Base-by-base conservation (phyloP, 1,140 invertebrate species). In the Drosophila guanche region DNA sequence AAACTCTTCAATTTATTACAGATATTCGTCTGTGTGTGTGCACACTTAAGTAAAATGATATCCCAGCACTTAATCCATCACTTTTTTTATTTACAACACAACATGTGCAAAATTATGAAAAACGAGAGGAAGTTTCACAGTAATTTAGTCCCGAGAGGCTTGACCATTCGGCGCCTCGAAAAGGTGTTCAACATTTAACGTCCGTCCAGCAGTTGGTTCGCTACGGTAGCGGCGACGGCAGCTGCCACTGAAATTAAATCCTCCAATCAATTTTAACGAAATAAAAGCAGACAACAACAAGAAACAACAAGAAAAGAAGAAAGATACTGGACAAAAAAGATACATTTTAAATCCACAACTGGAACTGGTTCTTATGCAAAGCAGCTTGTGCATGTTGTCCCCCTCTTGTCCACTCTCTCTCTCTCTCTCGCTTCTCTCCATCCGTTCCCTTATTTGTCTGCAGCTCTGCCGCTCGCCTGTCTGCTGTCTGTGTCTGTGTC, bases 191-290 rank as follows among this genome's bases (percentile, higher is more conserved):
- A 68, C 62, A 14, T 25, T 37, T 37, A 37, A 37, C 4, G 33
- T 37, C 33, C 56, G 63, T 6, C 51, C 62, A 27, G 56, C 66
- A 68, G 67, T 68, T 68, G 65, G 67, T 48, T 51, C 67, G 65
- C 62, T 68, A 56, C 66, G 63, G 66, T 68, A 72, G 60, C 75
- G 12, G 59, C 63, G 62, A 72, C 81, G 62, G 76, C 81, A 85
- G 81, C 81, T 85, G 81, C 81, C 77, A 80, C 77, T 85, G 81
- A 85, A 85, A 85, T 86, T 86, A 85, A 85, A 85, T 85, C 81
- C 81, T 81, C 81, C 81, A 85, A 85, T 85, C 81, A 85, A 85
- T 85, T 85, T 85, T 37, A 37, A 37, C 33, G 33, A 37, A 33
- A 33, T 33, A 33, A 33, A 33, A 33, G 10, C 29, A 33, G 7